Conservation (phyloP, 2,888 invertebrate species). For the Parascotia fuliginaria region DNA sequence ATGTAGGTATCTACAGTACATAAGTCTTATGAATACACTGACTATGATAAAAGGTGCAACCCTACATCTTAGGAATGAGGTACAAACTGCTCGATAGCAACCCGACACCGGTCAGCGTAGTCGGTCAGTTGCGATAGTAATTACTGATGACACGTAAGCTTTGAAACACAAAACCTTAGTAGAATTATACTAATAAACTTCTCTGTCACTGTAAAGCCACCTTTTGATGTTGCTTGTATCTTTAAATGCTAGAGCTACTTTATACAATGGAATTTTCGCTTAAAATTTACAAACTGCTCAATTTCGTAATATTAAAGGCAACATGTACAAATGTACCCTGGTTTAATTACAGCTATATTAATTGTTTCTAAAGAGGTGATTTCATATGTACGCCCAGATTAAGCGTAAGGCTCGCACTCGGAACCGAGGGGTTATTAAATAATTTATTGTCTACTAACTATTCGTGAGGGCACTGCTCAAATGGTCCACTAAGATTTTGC, state of each 20-base stretch:
- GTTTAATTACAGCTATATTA: conserved; percentile 63
- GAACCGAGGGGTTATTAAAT: conserved; percentile 78
- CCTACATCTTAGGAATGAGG: conserved; percentile 34
- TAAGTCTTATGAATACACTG: conserved; percentile 18
- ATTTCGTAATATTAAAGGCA: conserved; percentile 21
- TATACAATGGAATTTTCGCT: not conserved
- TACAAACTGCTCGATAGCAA: conserved; percentile 57
- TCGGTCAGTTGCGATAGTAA: conserved; percentile 71
- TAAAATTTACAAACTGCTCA: conserved; percentile 14
- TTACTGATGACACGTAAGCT: conserved; percentile 72
- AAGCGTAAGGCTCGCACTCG: conserved; percentile 71
- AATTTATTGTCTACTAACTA: conserved; percentile 83
- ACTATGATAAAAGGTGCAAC: conserved; percentile 14
- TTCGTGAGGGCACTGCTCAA: conserved; percentile 71
- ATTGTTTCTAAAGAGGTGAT: conserved; percentile 81
- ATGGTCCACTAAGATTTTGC: conserved; percentile 72
- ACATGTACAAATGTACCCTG: conserved; percentile 24
- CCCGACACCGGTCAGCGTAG: conserved; percentile 66
- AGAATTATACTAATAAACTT: conserved; percentile 53
- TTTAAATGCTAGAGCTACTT: conserved; percentile 21
- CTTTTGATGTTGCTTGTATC: not conserved
- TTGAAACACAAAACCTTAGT: conserved; percentile 72
- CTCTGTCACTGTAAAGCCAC: conserved; percentile 45
- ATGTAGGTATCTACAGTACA: too few relatives aligned
- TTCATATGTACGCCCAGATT: conserved; percentile 77